Base-by-base conservation (phyloP, 2,888 invertebrate species). In the Ophion slaviceki region DNA sequence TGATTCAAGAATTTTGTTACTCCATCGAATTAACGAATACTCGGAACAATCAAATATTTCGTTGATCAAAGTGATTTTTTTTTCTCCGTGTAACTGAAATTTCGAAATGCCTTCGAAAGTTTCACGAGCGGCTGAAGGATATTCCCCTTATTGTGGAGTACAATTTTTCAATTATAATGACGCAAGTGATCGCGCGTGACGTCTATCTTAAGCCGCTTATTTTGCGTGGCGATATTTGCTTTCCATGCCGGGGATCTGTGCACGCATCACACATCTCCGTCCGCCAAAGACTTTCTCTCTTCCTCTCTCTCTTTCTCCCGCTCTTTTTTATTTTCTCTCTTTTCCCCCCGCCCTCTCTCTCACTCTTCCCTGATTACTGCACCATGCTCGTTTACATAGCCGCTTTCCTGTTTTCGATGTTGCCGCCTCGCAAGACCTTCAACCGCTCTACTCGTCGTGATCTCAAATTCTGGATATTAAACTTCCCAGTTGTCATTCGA, bases 181-280 rank as follows among this genome's bases (percentile, higher is more conserved):
- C 47, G 47, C 10, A 47, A 47, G 47, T 47, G 47, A 47, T 47
- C 47, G 47, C 47, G 47, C 47, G 47, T 47, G 47, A 47, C 47
- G 47, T 47, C 47, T 47, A 47, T 28, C 24, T 66, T 66, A 66
- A 32, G 28, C 66, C 32, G 17, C 32, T 66, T 66, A 24, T 32
- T 32, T 64, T 32, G 32, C 24, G 24, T n/a, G 64, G 24, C 64
- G 64, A 64, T 32, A 24, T 24, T 24, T 61, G 76, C 76, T 80
- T 80, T 79, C 71, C 75, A 74, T 80, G 72, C 82, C n/a, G 40
- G 79, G 53, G 61, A 74, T 24, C 36, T 59, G 57, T 20, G 57
- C 78, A 53, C 64, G 66, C 62, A 36, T 64, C 85, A 80, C 82
- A 75, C 85, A 85, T 85, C 81, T 59, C 77, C 78, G 70, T 28